A percentile compares a stretch with the other conserved stretches of the same genome.
Evolutionary conservation across 2,113 vertebrate species (phyloP).

Genomic region (Pseudorasbora parva): DNA sequence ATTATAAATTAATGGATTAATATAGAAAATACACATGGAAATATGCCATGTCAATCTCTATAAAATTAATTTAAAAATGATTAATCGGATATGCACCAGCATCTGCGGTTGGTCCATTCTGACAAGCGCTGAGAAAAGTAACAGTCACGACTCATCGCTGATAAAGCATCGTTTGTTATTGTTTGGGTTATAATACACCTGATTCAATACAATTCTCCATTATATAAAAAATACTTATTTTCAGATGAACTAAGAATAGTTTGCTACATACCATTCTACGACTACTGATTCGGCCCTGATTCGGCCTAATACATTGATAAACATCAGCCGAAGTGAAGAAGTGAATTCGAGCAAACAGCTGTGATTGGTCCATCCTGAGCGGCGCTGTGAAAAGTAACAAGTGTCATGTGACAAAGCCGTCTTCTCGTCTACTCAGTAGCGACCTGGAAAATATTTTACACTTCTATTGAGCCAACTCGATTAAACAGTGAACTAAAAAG

Average conservation of each 20-base stretch:
- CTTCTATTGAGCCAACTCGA: background rate
- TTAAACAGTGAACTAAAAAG: background rate
- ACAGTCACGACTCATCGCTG: background rate
- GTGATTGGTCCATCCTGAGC: background rate
- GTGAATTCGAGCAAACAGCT: background rate
- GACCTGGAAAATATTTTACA: background rate
- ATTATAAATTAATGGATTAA: background rate
- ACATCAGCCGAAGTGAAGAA: background rate
- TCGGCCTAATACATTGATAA: background rate
- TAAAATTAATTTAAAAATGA: background rate
- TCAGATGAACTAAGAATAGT: background rate
- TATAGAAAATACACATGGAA: background rate
- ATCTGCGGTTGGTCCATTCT: background rate
- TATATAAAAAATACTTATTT: background rate
- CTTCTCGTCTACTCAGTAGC: background rate
- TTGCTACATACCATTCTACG: background rate
- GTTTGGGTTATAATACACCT: too few relatives aligned
- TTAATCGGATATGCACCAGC: too few relatives aligned
- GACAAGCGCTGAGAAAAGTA: background rate
- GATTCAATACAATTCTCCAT: background rate
- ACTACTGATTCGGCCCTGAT: background rate
- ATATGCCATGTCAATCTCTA: background rate
- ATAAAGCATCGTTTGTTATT: background rate
- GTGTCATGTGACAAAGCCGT: background rate
- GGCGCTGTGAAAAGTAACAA: background rate